These are phyloP conservation scores for Tipula vernalis DNA, from an alignment of 2,888 invertebrate genomes.

Conservation along the genomic window DNA sequence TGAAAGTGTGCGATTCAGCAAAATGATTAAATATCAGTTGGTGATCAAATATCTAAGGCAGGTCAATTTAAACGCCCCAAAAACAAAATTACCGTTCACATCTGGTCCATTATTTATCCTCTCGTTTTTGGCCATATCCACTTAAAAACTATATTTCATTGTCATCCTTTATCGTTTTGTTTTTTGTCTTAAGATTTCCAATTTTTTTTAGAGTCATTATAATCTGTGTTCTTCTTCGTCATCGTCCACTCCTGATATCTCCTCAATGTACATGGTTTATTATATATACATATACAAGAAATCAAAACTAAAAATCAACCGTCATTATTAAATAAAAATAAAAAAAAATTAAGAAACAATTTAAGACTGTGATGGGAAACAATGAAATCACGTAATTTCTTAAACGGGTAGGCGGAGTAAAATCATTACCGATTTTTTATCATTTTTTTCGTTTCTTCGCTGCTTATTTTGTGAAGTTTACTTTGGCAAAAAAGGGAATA, in stretches of 20 bases:
- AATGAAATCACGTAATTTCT: slow-evolving; percentile 8
- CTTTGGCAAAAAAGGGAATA: neutral
- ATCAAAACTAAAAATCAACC: neutral
- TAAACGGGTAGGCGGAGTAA: slow-evolving; percentile 10
- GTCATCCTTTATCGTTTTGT: neutral
- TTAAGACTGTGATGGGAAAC: slow-evolving; percentile 6
- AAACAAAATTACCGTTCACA: neutral
- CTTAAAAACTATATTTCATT: neutral
- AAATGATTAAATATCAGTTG: too few species aligned
- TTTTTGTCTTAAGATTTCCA: neutral
- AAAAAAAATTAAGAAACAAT: neutral
- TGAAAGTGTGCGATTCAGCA: too few species aligned
- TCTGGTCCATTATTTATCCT: neutral
- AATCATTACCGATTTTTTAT: slow-evolving; percentile 8
- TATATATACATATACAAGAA: neutral
- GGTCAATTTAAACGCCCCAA: too few species aligned
- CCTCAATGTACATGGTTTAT: neutral
- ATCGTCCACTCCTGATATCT: neutral
- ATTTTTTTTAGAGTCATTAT: neutral
- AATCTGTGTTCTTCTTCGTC: neutral
- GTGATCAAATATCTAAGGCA: too few species aligned
- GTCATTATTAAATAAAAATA: neutral
- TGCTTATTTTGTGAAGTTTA: neutral
- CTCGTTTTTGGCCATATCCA: neutral
- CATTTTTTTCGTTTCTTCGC: neutral